A percentile compares a stretch with the other conserved stretches of the same genome.
phyloP scores from a whole-genome alignment of 2,888 invertebrate genomes.

The Cerastoderma edule region DNA sequence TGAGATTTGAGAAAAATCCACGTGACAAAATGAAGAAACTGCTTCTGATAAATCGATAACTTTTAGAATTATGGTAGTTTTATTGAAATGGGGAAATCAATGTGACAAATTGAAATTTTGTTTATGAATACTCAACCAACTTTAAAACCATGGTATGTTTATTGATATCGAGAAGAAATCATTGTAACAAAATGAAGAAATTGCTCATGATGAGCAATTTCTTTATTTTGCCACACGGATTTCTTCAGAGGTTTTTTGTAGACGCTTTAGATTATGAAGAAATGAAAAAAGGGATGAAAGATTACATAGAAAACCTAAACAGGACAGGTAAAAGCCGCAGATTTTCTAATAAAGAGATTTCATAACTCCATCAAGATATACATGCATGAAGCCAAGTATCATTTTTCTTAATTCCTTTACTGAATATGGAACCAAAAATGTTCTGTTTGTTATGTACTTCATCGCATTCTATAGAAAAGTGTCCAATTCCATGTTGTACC shows the following conservation, averaged over 20 bases:
- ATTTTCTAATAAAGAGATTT: neutral
- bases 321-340: neutral
- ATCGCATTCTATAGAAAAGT: too few relatives aligned
- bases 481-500: too few relatives aligned
- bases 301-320: neutral
- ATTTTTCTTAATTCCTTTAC: neutral
- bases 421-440: neutral
- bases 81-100: neutral
- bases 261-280: too few relatives aligned
- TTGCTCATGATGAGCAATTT: conserved; percentile 6
- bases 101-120: neutral
- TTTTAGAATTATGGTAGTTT: neutral
- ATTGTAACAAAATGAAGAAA: neutral
- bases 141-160: neutral
- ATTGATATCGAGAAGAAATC: neutral
- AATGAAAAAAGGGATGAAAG: too few relatives aligned
- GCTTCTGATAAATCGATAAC: neutral
- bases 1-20: too few relatives aligned
- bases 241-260: neutral
- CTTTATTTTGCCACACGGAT: neutral
- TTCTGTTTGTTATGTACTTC: too few relatives aligned
- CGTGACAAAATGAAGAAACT: conserved; percentile 7
- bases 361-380: neutral
- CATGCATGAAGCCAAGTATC: neutral
- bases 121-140: neutral